phyloP scores from a whole-genome alignment of 2,888 invertebrate genomes.

The Hirtodrosophila histrioides region DNA sequence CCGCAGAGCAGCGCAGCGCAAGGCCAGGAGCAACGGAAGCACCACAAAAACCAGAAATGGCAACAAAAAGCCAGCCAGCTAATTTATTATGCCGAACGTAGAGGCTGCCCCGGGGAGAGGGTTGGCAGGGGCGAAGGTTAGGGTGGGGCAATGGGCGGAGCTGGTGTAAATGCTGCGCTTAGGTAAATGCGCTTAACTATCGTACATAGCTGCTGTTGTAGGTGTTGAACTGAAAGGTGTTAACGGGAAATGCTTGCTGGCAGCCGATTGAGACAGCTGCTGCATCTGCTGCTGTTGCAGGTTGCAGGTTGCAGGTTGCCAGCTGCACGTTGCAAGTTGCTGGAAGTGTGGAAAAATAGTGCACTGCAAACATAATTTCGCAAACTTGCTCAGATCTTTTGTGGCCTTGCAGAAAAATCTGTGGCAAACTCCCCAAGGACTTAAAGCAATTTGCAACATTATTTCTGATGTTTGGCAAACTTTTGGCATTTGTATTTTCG shows the following conservation, averaged over 20 bases:
- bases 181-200: constrained; percentile 42
- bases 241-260: constrained; percentile 47
- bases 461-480: constrained; percentile 8
- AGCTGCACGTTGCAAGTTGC: constrained; percentile 10
- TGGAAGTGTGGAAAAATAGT: constrained; percentile 7
- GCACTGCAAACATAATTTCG: not conserved
- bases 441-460: constrained; percentile 32
- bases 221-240: constrained; percentile 43
- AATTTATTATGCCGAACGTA: constrained; percentile 71
- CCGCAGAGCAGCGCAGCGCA: constrained; percentile 53
- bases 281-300: constrained; percentile 12
- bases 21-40: constrained; percentile 29
- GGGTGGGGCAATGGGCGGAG: not conserved
- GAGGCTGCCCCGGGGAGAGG: constrained; percentile 20
- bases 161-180: constrained; percentile 28
- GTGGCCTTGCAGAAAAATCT: not conserved
- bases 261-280: constrained; percentile 20
- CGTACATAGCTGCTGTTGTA: constrained; percentile 1
- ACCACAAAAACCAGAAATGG: constrained; percentile 23
- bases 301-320: not conserved
- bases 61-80: constrained; percentile 47
- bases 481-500: constrained; percentile 10
- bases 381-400: constrained; percentile 4
- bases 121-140: not conserved
- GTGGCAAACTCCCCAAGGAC: constrained; percentile 21